phyloP scores from a whole-genome alignment of 1,140 invertebrate genomes.

The Akabosia matsudoensis region DNA sequence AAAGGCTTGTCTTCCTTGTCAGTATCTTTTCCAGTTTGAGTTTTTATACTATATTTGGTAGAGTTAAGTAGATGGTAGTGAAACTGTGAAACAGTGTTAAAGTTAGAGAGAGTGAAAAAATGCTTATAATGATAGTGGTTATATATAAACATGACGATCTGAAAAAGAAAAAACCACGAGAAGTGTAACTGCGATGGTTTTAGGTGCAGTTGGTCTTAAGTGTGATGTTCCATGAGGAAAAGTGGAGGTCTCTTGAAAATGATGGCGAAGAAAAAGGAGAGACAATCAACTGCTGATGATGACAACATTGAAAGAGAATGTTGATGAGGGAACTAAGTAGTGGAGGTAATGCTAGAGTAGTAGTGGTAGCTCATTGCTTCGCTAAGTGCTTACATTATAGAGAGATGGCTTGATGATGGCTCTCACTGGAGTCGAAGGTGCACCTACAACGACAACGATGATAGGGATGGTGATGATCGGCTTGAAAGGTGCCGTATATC shows the following conservation, averaged over 20 bases:
- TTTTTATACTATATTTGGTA: background rate
- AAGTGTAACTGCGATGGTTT: background rate
- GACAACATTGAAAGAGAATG: background rate
- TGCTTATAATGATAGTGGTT: background rate
- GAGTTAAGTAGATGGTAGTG: background rate
- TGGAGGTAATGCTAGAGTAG: background rate
- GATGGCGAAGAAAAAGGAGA: background rate
- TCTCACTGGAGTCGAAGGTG: background rate
- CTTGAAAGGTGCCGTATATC: constrained; percentile 23
- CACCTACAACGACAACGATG: background rate
- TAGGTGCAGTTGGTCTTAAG: background rate
- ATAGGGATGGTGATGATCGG: background rate
- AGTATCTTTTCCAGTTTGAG: background rate
- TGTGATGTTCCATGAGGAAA: background rate
- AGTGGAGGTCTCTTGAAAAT: background rate
- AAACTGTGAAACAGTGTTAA: background rate
- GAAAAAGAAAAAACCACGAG: background rate
- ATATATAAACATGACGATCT: too few relatives aligned
- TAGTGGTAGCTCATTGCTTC: background rate
- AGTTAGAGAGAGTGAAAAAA: background rate
- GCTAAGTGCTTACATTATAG: background rate
- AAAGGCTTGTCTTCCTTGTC: background rate
- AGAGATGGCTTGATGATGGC: background rate
- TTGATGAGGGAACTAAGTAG: background rate
- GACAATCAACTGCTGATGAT: constrained; percentile 5